Evolutionary conservation across 2,797 vertebrate genomes (phyloP), one percentile per base, ranked within the genome.

Genomic region (Clamator glandarius): DNA sequence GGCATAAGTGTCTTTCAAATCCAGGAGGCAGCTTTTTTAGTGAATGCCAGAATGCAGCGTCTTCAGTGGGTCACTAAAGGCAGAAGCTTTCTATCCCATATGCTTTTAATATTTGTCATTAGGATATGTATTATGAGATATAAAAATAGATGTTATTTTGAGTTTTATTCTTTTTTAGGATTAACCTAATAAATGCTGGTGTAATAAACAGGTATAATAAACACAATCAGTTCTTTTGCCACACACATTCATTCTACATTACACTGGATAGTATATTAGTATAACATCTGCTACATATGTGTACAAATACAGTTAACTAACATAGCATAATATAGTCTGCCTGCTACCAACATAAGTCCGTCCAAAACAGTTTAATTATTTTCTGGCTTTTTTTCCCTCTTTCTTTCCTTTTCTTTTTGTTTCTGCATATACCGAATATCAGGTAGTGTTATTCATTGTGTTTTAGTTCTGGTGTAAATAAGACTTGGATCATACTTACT

Each of bases 391-490:
- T 28, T 46, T 16, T 7, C 13, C 15, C 15, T 16, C 44, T 7
- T 13, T 15, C 15, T 16, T 44, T 44, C n/a, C 23, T 6, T 36
- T 15, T 29, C 26, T 39, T 28, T 2, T 36, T 21, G 14, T 5
- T 59, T 58, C 79, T 77, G 24, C 35, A 91, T 68, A 80, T 42
- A 54, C 42, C 73, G 73, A 77, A 44, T 85, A 41, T 90, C 81
- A 93, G 75, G 51, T 74, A 90, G 82, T 78, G 54, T 83, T 94
- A 74, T 91, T 81, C 75, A 39, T 90, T 88, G 95, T 39, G 39
- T 39, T 39, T 39, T 39, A 97, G 74, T 87, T 68, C 46, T 75
- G 62, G 58, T 88, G 75, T 90, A 88, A 93, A 35, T 68, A 89
- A 91, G 44, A 7, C 44, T 95, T 90, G 50, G 69, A 67, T 82